A percentile compares a stretch with the other conserved stretches of the same genome.
Evolutionary conservation across 2,797 vertebrate species (phyloP).

Genomic region (Pteronotus mesoamericanus): DNA sequence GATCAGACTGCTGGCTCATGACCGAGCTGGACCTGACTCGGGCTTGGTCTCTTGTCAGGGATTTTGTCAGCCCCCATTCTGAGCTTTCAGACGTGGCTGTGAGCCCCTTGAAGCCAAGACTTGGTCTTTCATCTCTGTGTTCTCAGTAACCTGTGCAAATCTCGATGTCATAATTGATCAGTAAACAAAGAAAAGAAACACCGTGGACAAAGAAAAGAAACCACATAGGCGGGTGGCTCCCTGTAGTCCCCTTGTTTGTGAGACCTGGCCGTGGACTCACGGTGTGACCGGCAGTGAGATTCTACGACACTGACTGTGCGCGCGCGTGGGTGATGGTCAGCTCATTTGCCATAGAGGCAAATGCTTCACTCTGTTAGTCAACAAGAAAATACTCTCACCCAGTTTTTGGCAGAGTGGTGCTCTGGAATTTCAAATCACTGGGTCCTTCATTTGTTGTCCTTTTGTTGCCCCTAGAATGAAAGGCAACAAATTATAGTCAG

Average conservation of each 20-base stretch:
- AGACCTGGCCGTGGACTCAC: fast-evolving
- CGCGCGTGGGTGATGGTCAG: background rate
- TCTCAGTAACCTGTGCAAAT: background rate
- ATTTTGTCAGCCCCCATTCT: background rate
- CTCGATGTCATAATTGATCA: background rate
- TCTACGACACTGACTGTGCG: background rate
- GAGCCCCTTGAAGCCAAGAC: background rate
- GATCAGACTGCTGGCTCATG: background rate
- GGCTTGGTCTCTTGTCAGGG: background rate
- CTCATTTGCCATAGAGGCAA: background rate
- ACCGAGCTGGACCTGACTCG: background rate
- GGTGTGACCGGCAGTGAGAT: background rate
- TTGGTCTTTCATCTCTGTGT: background rate
- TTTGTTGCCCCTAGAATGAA: conserved; percentile 66
- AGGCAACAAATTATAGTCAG: conserved; percentile 56
- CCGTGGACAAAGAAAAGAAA: background rate
- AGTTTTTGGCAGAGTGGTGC: conserved; percentile 69
- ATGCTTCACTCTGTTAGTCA: conserved; percentile 54
- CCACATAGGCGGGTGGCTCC: background rate
- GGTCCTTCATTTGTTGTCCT: conserved; percentile 47
- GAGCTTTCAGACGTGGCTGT: background rate
- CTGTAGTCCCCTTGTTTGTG: background rate
- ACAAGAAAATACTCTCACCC: conserved; percentile 74
- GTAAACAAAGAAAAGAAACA: background rate
- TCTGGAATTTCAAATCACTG: conserved; percentile 65